Base-by-base conservation (phyloP, 2,113 vertebrate genomes). In the Carlito syrichta region DNA sequence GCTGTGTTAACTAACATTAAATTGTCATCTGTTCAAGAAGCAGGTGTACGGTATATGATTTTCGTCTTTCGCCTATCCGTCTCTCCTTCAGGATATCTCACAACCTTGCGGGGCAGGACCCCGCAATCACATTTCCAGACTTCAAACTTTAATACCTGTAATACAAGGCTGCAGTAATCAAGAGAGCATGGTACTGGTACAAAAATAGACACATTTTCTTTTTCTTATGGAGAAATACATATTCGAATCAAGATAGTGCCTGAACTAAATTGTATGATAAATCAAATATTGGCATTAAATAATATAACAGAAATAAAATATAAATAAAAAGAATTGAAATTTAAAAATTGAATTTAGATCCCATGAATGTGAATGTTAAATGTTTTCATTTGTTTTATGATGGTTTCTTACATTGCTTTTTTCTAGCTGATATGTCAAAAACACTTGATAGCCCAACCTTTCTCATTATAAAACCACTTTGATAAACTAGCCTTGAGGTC, bases 301-400 rank as follows among this genome's bases (percentile, higher is more conserved):
- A 89, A 77, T 86, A 63, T 48, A 78, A 32, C n/a, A 91, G 22
- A 88, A 95, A 91, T 95, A 22, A 96, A 96, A 48, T 82, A 86
- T 79, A 83, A 77, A 93, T 95, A 60, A 74, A 83, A 94, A 74
- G 43, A 54, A 1, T 89, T 84, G n/a, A n/a, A n/a, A n/a, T n/a
- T n/a, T n/a, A n/a, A n/a, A n/a, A 94, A 96, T 63, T 86, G 74
- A 95, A 97, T 92, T 89, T 54, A 84, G 87, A 95, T 94, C 56
- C 88, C 32, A 71, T 94, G 81, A 92, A 79, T 96, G 91, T 83
- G 94, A 96, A 95, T 92, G 94, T 96, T 87, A 94, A 68, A 86
- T 95, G 94, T 56, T 94, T 56, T 86, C 73, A 69, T 52, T 95
- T 84, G 63, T 94, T 86, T 96, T 62, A 92, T 74, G 62, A 89